phyloP scores from a whole-genome alignment of 2,888 invertebrate genomes.

The Lasioglossum zephyrum region DNA sequence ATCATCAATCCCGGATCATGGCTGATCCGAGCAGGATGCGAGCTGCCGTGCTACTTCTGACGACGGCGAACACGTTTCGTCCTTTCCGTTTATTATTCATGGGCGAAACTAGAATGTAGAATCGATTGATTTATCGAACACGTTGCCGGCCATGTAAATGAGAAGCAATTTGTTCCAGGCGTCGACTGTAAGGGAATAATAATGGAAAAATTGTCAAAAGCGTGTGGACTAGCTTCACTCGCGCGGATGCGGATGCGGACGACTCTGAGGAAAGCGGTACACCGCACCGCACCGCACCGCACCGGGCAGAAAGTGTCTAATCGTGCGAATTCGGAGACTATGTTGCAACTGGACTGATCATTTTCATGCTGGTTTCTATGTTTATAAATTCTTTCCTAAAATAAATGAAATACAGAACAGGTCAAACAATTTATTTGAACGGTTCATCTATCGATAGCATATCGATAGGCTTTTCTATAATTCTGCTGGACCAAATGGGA shows the following conservation, averaged over 20 bases:
- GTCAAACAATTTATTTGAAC: not conserved
- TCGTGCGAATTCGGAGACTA: not conserved
- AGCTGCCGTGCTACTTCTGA: slow-evolving; percentile 56
- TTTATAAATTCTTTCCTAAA: not conserved
- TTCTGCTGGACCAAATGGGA: no score
- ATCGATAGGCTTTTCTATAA: no score
- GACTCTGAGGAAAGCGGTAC: not conserved
- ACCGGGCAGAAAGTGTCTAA: not conserved
- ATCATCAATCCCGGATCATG: slow-evolving; percentile 58
- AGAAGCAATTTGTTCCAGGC: slow-evolving; percentile 20
- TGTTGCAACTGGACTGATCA: not conserved
- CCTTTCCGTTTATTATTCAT: slow-evolving; percentile 44
- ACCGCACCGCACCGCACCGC: no score
- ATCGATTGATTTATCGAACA: slow-evolving; percentile 39
- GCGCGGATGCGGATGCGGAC: not conserved
- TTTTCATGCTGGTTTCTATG: not conserved
- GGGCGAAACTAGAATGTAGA: slow-evolving; percentile 36
- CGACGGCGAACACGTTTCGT: not conserved
- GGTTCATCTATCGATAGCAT: no score
- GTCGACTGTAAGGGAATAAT: slow-evolving; percentile 10
- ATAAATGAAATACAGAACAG: not conserved
- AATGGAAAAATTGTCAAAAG: not conserved
- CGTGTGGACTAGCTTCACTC: no score
- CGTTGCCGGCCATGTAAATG: not conserved
- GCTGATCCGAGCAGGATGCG: slow-evolving; percentile 46